Evolutionary conservation across 1,140 invertebrate genomes (phyloP).

Genomic region (Acyrthosiphon pisum): DNA sequence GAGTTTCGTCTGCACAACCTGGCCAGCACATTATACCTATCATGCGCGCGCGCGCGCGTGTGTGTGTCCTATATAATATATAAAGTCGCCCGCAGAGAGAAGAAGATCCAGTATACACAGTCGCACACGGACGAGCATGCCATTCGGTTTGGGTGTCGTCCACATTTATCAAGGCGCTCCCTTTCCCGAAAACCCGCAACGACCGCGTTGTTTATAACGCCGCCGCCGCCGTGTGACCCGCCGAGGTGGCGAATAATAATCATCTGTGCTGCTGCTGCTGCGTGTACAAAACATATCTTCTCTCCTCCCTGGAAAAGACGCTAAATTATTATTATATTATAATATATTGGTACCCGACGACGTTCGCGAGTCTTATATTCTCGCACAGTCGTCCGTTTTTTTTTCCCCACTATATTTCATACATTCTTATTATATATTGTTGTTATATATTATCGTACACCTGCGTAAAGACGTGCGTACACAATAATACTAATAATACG

Average conservation of each 20-base stretch:
- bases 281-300: neutral
- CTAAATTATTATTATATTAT: neutral
- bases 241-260: slow-evolving; percentile 43
- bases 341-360: neutral
- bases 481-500: no score
- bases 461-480: neutral
- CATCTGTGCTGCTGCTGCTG: neutral
- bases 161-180: slow-evolving; percentile 54
- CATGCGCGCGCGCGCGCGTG: neutral
- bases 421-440: slow-evolving; percentile 18
- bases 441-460: slow-evolving; percentile 33
- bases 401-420: slow-evolving; percentile 4
- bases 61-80: slow-evolving; percentile 8
- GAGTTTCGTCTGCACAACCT: neutral
- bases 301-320: neutral
- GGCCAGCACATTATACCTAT: neutral
- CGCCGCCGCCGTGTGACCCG: slow-evolving; percentile 30
- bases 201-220: slow-evolving; percentile 30
- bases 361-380: neutral
- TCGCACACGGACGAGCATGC: neutral
- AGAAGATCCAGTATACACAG: slow-evolving; percentile 25
- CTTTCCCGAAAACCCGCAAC: slow-evolving; percentile 8
- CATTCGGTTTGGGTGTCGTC: slow-evolving; percentile 49
- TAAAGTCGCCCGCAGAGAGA: slow-evolving; percentile 52
- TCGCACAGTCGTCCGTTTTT: neutral